phyloP scores from a whole-genome alignment of 2,888 invertebrate species.

The Ctena decussata region DNA sequence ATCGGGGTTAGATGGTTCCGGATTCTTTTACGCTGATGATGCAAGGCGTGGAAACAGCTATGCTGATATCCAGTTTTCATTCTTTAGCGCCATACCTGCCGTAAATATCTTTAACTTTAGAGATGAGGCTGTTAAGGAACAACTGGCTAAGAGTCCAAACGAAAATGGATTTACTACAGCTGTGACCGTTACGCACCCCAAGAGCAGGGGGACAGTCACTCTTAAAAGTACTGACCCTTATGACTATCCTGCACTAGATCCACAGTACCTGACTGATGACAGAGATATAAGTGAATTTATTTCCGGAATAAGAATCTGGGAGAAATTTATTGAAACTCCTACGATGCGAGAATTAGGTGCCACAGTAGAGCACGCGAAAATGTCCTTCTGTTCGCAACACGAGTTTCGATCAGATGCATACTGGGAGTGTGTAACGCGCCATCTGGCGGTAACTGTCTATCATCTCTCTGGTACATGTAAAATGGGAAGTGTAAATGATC shows the following conservation, averaged over 20 bases:
- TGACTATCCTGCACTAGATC: constrained; percentile 37
- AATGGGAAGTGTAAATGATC: constrained; percentile 89
- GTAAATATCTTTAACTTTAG: constrained; percentile 31
- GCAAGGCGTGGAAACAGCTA: constrained; percentile 29
- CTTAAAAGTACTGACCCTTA: constrained; percentile 29
- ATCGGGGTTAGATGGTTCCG: background rate
- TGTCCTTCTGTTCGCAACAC: constrained; percentile 36
- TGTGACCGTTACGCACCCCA: background rate
- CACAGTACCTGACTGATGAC: constrained; percentile 20
- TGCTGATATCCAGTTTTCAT: constrained; percentile 53
- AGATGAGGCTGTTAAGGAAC: constrained; percentile 40
- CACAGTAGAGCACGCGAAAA: constrained; percentile 40
- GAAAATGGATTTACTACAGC: background rate
- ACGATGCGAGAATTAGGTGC: constrained; percentile 50
- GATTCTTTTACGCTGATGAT: background rate
- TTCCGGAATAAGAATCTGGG: constrained; percentile 19
- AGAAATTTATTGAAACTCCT: constrained; percentile 36
- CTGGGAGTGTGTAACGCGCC: constrained; percentile 51
- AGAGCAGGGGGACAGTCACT: background rate
- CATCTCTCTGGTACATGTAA: constrained; percentile 93
- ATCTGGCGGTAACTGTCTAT: constrained; percentile 53
- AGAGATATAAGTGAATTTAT: constrained; percentile 20
- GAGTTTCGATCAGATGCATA: constrained; percentile 42
- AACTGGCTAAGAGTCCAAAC: background rate
- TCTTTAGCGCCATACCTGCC: constrained; percentile 18